Evolutionary conservation across 2,888 invertebrate genomes (phyloP), one percentile per base, ranked within the genome.

Genomic region (Tetheella fluctuosa): DNA sequence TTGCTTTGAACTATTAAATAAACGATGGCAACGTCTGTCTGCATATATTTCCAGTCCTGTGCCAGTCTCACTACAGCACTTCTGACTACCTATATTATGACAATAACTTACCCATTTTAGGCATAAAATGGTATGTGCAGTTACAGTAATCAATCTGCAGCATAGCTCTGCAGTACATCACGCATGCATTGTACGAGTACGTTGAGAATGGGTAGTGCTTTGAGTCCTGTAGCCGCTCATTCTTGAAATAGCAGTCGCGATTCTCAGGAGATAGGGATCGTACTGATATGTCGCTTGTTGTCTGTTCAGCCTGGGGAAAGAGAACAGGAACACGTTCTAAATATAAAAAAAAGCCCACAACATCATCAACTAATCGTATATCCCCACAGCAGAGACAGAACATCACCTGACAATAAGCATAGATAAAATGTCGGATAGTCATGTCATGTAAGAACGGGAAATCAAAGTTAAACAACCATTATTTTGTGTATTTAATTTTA

Each of bases 61-160:
- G 3, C 3, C 28, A 28, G 28, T 28, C 28, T 28, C 28, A 28
- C 28, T n/a, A n/a, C n/a, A n/a, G n/a, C n/a, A n/a, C n/a, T n/a
- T n/a, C n/a, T n/a, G n/a, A n/a, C n/a, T n/a, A n/a, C n/a, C n/a
- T n/a, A n/a, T n/a, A n/a, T n/a, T n/a, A n/a, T n/a, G n/a, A n/a
- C 8, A 34, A 13, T 7, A 37, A 54, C 79, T 77, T 83, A 95
- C 95, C 91, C 59, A 94, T 85, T 64, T 83, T 84, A 1, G 95
- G 94, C 91, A 95, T 94, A 58, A 94, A 91, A 76, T 95, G 95
- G 77, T 95, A 94, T 0, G 95, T 94, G 73, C 95, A 95, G 70
- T 95, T 95, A 71, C 95, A 95, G 10, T 88, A 73, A 7, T 84
- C 79, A 0, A 90, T 72, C 67, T 95, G 95, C 1, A 91, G 89